These are phyloP conservation scores for Phrynocephalus versicolor DNA, from an alignment of 2,113 vertebrate species.

Conservation along the genomic window DNA sequence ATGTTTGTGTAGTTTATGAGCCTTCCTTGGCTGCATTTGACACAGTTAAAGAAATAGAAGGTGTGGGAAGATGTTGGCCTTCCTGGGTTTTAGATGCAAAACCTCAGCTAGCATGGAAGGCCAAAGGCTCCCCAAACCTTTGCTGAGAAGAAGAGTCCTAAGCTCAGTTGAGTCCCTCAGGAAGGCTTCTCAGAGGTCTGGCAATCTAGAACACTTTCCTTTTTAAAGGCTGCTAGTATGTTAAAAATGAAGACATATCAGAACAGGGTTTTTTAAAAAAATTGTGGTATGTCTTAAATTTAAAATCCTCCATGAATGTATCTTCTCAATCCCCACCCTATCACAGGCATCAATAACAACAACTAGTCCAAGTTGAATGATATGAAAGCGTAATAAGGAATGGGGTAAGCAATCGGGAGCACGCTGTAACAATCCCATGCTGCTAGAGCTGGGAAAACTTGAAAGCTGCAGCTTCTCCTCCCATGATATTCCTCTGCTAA, in stretches of 20 bases:
- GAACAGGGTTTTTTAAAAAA: no score
- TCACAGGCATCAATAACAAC: conserved; percentile 22
- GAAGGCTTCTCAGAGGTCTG: no score
- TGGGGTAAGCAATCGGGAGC: conserved; percentile 27
- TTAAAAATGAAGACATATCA: no score
- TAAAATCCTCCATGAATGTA: no score
- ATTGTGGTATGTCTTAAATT: no score
- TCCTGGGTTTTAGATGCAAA: no score
- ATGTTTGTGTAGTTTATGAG: background rate
- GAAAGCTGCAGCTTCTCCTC: background rate
- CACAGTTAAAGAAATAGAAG: background rate
- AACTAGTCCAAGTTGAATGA: background rate
- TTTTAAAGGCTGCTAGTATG: no score
- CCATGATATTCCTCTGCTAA: background rate
- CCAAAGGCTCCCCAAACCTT: no score
- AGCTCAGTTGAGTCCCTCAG: background rate
- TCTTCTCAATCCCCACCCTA: no score
- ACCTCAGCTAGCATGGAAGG: no score
- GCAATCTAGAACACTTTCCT: no score
- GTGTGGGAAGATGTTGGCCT: no score
- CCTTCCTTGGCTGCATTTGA: background rate
- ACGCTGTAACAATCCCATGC: background rate
- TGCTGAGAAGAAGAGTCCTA: background rate
- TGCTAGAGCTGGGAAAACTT: background rate
- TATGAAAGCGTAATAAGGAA: conserved; percentile 23